Base-by-base conservation (phyloP, 2,888 invertebrate species). In the Coelopa pilipes region DNA sequence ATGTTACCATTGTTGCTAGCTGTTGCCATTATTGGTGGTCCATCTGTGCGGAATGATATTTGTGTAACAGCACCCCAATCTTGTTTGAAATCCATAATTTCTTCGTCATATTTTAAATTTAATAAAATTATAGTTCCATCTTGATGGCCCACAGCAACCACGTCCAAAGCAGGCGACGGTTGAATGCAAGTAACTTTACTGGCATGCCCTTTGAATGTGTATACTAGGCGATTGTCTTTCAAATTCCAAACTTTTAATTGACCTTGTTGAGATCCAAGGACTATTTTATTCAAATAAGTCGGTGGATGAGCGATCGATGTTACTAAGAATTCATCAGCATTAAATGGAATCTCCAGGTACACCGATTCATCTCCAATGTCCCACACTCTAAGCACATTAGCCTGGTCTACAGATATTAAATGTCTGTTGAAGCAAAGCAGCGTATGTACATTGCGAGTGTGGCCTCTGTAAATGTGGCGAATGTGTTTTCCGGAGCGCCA, bases 241-340 rank as follows among this genome's bases (percentile, higher is more conserved):
- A 98, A 88, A 88, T 99, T 99, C 96, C 97, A 97, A 76, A 99
- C 86, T 82, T 97, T 96, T 78, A 98, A 82, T 59, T 89, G 87
- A 0, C 98, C 98, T 84, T 96, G 94, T 73, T 92, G 90, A 79
- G 96, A 96, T 0, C 95, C 98, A 57, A 98, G 88, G 46, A 98
- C 85, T 75, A 99, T 91, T 86, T 99, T 99, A 85, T 99, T 99
- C 17, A 97, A 87, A 85, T 99, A 99, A 0, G 98, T 96, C 34
- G 92, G 93, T 0, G 99, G 99, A 89, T 99, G 99, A 73, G 94
- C 89, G n/a, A 98, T 78, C 0, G 95, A 89, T 0, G 94, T 93
- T 47, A 98, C 92, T 80, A 91, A 89, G 84, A 98, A 98, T n/a
- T 89, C 88, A 0, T 89, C 87, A 15, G 89, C 89, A 73, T 91